phyloP scores from a whole-genome alignment of 2,797 vertebrate genomes.

The Parauchenoglanis ngamensis region DNA sequence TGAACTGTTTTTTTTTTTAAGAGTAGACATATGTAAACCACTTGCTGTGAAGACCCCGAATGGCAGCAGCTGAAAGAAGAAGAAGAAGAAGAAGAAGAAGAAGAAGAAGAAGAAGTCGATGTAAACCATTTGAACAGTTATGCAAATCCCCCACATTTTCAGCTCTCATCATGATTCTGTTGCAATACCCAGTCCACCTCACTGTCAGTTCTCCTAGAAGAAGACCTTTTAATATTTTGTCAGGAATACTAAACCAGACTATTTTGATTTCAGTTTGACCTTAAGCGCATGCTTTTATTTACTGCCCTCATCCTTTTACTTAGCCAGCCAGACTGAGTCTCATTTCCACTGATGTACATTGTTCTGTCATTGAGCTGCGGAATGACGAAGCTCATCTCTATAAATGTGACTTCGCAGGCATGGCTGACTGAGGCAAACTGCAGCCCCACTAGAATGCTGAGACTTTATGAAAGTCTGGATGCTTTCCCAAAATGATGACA shows the following conservation, averaged over 20 bases:
- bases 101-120: too few species aligned
- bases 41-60: too few species aligned
- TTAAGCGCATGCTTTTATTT: conserved; percentile 24
- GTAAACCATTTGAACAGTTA: not conserved
- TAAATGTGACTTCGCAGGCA: conserved; percentile 39
- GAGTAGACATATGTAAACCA: not conserved
- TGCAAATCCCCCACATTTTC: not conserved
- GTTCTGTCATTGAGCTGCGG: conserved; percentile 9
- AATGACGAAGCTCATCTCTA: conserved; percentile 20
- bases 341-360: conserved; percentile 10
- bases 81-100: too few species aligned
- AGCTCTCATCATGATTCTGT: conserved; percentile 16
- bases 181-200: not conserved
- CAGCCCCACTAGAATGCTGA: conserved; percentile 39
- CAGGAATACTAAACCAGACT: conserved; percentile 16
- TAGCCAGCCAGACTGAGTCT: conserved; percentile 2
- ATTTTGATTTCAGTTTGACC: conserved; percentile 36
- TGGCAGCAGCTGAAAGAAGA: too few species aligned
- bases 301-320: not conserved
- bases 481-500: conserved; percentile 64
- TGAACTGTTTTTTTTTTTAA: not conserved
- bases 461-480: conserved; percentile 65
- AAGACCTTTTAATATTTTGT: conserved; percentile 25
- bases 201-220: not conserved
- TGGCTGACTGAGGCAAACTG: conserved; percentile 17